Evolutionary conservation across 2,888 invertebrate species (phyloP).

Genomic region (Sicus ferrugineus): DNA sequence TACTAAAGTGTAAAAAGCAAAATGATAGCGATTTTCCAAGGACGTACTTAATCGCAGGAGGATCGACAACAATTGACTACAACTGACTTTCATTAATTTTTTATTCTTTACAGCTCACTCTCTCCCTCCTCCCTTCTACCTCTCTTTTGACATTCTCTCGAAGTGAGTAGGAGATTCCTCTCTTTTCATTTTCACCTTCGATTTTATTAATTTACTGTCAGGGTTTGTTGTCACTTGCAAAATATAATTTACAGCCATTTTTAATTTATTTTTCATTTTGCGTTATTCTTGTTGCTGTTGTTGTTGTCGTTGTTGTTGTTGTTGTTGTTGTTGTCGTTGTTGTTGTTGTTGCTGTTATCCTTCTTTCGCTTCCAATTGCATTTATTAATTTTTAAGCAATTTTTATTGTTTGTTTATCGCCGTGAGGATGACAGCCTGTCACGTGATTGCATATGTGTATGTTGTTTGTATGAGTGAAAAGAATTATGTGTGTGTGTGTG

Average conservation of each 20-base stretch:
- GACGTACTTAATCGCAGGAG: constrained; percentile 18
- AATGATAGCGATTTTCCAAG: too few species aligned
- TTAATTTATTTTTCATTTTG: constrained; percentile 31
- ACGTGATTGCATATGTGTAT: constrained; percentile 15
- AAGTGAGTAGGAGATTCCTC: too few species aligned
- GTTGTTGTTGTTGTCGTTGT: neutral
- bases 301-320: neutral
- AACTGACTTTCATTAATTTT: constrained; percentile 31
- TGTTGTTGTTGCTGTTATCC: constrained; percentile 3
- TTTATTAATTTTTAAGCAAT: constrained; percentile 54
- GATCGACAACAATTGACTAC: neutral
- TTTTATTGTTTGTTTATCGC: constrained; percentile 53
- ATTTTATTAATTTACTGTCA: constrained; percentile 37
- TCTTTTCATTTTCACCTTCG: neutral
- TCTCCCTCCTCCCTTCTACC: constrained; percentile 15
- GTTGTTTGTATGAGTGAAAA: constrained; percentile 2
- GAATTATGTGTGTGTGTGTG: constrained; percentile 18
- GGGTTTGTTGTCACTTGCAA: constrained; percentile 36
- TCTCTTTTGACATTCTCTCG: constrained; percentile 28
- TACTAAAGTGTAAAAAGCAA: too few species aligned
- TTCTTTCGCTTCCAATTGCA: constrained; percentile 30
- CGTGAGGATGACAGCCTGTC: constrained; percentile 36
- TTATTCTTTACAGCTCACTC: constrained; percentile 18
- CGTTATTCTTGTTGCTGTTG: too few species aligned
- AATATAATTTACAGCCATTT: constrained; percentile 33